Percentiles rank a stretch among this genome's conserved stretches.
These are phyloP conservation scores for Apostichopus parvimensis DNA, from an alignment of 35 echinoderm and acorn worm genomes.

Conservation along the genomic window DNA sequence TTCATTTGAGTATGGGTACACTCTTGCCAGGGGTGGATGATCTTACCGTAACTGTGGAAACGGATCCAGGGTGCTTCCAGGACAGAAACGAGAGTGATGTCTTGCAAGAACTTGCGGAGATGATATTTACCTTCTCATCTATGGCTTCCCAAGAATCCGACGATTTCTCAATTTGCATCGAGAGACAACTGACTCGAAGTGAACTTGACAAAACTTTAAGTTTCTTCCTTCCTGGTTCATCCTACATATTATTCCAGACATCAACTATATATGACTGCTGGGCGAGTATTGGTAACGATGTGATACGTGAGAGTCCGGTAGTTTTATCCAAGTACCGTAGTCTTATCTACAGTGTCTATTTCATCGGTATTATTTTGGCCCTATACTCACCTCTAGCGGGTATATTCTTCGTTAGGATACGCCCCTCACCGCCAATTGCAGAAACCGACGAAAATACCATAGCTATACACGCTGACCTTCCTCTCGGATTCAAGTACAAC, in stretches of 20 bases:
- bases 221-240: slow-evolving; percentile 53
- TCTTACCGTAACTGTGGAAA: slow-evolving; percentile 15
- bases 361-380: slow-evolving; percentile 63
- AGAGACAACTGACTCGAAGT: slow-evolving; percentile 59
- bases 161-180: slow-evolving; percentile 58
- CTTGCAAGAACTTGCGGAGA: slow-evolving; percentile 27
- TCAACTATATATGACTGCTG: slow-evolving; percentile 83
- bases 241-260: slow-evolving; percentile 74
- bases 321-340: slow-evolving; percentile 47
- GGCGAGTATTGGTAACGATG: slow-evolving; percentile 6
- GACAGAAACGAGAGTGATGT: slow-evolving; percentile 48
- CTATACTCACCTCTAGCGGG: slow-evolving; percentile 76
- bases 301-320: not conserved
- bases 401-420: slow-evolving; percentile 75
- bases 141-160: slow-evolving; percentile 29
- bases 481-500: slow-evolving; percentile 80
- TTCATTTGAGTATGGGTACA: slow-evolving; percentile 69
- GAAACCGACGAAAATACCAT: not conserved
- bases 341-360: slow-evolving; percentile 52
- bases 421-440: slow-evolving; percentile 2
- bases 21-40: slow-evolving; percentile 55
- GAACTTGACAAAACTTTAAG: slow-evolving; percentile 63
- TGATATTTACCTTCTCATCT: slow-evolving; percentile 15
- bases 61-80: slow-evolving; percentile 29
- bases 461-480: slow-evolving; percentile 63